Base-by-base conservation (phyloP, 2,113 vertebrate genomes). In the Calyptomena viridis region DNA sequence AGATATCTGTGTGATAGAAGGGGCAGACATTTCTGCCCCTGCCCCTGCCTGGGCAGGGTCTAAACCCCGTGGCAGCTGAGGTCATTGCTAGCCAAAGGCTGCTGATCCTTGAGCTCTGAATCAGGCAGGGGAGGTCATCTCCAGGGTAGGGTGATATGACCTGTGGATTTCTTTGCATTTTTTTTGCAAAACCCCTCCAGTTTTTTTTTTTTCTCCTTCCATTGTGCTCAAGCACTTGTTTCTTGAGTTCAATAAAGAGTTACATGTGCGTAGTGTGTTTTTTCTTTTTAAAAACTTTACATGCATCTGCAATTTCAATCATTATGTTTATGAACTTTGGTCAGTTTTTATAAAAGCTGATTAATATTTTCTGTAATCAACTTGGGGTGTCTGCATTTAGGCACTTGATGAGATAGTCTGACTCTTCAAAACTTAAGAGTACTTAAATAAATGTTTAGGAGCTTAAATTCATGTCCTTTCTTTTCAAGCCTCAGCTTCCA, bases 81-180 rank as follows among this genome's bases (percentile, higher is more conserved):
- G 77, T 97, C 91, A 47, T 64, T 42, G 69, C 60, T 77, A 74
- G 79, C 80, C 77, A 53, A 69, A 96, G 66, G 69, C 90, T 75
- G 40, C 80, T 96, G 93, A 96, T 95, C 97, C 96, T 96, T 97
- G 96, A 93, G 89, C 92, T 49, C 78, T 89, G 87, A 50, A 72
- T 87, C 86, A 81, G 87, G 40, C 56, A 16, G 11, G 9, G 28
- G 59, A 69, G 37, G 60, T 95, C 20, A 69, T 82, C 62, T 95
- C 62, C 75, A 1, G 5, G 22, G 20, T 28, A 73, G 64, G 64
- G 63, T 69, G 31, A 3, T 52, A 31, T 9, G 64, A 72, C 60
- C 68, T 89, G 8, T 67, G 63, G 44, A 58, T 94, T 94, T 71
- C 59, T 91, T 96, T 13, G 62, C 13, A 2, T 37, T 72, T 72